These are phyloP conservation scores for Saguinus imperator DNA, from an alignment of 2,113 vertebrate genomes.

Conservation along the genomic window DNA sequence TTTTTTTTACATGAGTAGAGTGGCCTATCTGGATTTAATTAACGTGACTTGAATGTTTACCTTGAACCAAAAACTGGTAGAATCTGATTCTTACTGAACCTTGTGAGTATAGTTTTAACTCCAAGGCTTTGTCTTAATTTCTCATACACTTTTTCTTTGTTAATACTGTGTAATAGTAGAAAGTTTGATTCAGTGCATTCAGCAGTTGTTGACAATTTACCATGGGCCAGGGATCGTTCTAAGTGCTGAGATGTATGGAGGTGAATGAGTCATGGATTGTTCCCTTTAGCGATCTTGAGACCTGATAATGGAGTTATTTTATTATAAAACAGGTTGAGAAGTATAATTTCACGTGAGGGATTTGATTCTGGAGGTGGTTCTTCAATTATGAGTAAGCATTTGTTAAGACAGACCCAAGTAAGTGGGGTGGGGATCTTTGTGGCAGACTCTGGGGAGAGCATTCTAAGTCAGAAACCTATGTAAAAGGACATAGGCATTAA, in stretches of 20 bases:
- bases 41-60: constrained; percentile 37
- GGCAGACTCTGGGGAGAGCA: not conserved
- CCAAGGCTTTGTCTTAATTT: constrained; percentile 36
- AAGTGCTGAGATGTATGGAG: not conserved
- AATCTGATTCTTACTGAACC: not conserved
- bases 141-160: not conserved
- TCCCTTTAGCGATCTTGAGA: not conserved
- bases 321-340: not conserved
- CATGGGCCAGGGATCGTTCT: not conserved
- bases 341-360: not conserved
- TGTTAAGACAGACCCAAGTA: not conserved
- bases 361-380: not conserved
- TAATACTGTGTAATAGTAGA: not conserved
- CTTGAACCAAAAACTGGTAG: not conserved
- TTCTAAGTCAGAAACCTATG: not conserved
- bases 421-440: not conserved
- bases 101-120: constrained; percentile 4
- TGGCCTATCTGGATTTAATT: not conserved
- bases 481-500: not conserved
- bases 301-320: not conserved
- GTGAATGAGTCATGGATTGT: not conserved
- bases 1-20: not conserved
- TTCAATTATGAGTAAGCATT: not conserved
- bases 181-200: not conserved
- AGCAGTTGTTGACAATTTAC: not conserved